Percentiles rank a stretch among this genome's conserved stretches.
These are phyloP conservation scores for Homarus gammarus DNA, from an alignment of 2,888 invertebrate genomes.

Conservation along the genomic window DNA sequence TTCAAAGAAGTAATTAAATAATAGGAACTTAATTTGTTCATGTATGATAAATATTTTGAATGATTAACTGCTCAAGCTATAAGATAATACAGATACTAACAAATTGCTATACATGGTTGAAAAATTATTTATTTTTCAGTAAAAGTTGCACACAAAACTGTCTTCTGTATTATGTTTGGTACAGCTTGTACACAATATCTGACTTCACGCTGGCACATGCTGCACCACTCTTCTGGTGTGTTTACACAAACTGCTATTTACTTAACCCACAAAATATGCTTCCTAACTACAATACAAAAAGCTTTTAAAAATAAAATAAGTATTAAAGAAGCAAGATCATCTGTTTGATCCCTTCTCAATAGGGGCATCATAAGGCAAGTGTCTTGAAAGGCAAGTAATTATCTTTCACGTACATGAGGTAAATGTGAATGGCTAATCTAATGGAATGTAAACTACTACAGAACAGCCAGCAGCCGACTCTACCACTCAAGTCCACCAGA, in stretches of 20 bases:
- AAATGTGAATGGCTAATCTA: not conserved
- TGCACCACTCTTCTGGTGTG: not conserved
- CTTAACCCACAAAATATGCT: not conserved
- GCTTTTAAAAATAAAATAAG: not conserved
- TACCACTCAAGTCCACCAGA: not conserved
- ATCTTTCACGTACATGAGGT: not conserved
- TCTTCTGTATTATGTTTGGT: not conserved
- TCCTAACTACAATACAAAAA: constrained; percentile 10
- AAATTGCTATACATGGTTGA: not conserved
- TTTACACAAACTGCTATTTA: not conserved
- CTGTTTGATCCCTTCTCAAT: not conserved
- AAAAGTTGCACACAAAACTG: not conserved
- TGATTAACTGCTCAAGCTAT: not conserved
- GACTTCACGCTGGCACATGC: not conserved
- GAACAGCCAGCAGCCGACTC: not conserved
- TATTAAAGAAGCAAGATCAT: constrained; percentile 1
- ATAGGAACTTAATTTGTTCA: not conserved
- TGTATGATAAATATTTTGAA: not conserved
- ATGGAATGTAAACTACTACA: not conserved
- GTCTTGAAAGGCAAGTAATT: constrained; percentile 8
- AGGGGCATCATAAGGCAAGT: constrained; percentile 1
- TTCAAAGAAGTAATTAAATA: not conserved
- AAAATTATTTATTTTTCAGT: not conserved
- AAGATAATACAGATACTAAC: not conserved
- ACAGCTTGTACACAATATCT: not conserved